Evolutionary conservation across 2,113 vertebrate species (phyloP), one percentile per base, ranked within the genome.

Genomic region (Rattus rattus): DNA sequence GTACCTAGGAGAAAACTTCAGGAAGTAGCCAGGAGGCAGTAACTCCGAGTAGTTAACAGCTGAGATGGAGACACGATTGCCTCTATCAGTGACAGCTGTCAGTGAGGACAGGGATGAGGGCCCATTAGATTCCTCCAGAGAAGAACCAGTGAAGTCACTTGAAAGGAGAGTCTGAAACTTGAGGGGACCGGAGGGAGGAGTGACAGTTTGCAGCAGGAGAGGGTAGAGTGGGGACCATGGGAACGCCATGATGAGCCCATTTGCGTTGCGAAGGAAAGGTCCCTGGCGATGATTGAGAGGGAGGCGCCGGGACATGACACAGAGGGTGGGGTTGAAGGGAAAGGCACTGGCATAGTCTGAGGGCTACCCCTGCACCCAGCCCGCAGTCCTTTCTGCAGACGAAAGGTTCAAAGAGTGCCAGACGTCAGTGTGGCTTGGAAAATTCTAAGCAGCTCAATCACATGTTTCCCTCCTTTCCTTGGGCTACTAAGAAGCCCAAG

Each of bases 391-490:
- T 26, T 43, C 59, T 43, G 9, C 10, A 67, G 17, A 72, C 19
- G 19, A 2, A 52, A 30, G 54, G 6, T 14, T 1, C 9, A 13
- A 39, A 11, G 69, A 2, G 0, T 10, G 47, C 5, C 43, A 19
- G 39, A 43, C 4, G 36, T 49, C 5, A 79, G 92, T 2, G n/a
- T 36, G 47, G 19, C 12, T 28, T 1, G 0, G 59, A 80, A 30
- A 76, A 65, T 91, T 93, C 90, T 86, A 61, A 88, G 2, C 7
- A 36, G 24, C 22, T 17, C 22, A 47, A 10, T 67, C 63, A 36
- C 39, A 86, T 16, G 24, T 2, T 75, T 39, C 20, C 56, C 70
- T 17, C 20, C 59, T 75, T 72, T 56, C 39, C n/a, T n/a, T n/a
- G n/a, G 0, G 65, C 30, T 75, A 36, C 67, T 39, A 65, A 92